phyloP scores from a whole-genome alignment of 2,888 invertebrate species.

The Ectropis crepuscularia region DNA sequence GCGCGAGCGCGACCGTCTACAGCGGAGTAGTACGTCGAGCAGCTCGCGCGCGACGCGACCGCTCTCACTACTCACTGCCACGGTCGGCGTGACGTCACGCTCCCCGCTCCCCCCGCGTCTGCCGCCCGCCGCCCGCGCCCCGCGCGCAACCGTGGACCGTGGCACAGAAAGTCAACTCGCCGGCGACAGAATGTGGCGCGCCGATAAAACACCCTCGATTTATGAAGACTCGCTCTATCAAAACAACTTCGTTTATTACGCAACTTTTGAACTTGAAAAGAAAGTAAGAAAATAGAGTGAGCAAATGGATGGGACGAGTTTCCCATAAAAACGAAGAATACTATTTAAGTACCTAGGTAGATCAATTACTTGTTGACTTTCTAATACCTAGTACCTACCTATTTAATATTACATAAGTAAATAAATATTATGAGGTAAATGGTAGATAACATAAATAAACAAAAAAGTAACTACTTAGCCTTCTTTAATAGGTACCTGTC shows the following conservation, averaged over 20 bases:
- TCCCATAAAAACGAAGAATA: no score
- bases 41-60: slow-evolving; percentile 76
- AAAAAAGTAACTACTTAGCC: no score
- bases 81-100: slow-evolving; percentile 83
- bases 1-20: slow-evolving; percentile 80
- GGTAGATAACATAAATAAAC: no score
- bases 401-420: no score
- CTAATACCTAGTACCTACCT: no score
- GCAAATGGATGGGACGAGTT: slow-evolving; percentile 6
- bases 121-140: slow-evolving; percentile 53
- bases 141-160: slow-evolving; percentile 75
- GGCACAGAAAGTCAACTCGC: slow-evolving; percentile 80
- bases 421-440: no score
- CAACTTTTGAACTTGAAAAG: slow-evolving; percentile 71
- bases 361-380: no score
- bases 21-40: slow-evolving; percentile 79
- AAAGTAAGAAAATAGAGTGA: slow-evolving; percentile 30
- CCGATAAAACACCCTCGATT: slow-evolving; percentile 80
- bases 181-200: slow-evolving; percentile 77
- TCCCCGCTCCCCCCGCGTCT: slow-evolving; percentile 52
- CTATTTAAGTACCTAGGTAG: no score
- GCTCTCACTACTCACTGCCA: slow-evolving; percentile 82
- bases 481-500: no score
- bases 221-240: slow-evolving; percentile 75
- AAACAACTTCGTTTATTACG: slow-evolving; percentile 73